Base-by-base conservation (phyloP, 2,797 vertebrate species). In the Moxostoma hubbsi region DNA sequence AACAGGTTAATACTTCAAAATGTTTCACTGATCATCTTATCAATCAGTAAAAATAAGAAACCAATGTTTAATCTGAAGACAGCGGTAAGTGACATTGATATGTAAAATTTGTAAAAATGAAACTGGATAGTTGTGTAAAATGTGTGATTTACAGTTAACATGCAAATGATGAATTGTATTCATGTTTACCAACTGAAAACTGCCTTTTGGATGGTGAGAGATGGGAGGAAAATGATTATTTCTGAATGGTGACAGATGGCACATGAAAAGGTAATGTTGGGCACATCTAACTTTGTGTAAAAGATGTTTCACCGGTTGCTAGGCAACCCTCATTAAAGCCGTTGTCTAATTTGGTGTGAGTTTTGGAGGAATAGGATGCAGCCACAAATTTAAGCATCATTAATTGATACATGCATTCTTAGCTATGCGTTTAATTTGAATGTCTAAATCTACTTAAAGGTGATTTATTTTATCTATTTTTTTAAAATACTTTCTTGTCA, bases 261-360 rank as follows among this genome's bases (percentile, higher is more conserved):
- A 88, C 82, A 92, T 90, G 89, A 92, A 92, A 89, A 89, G 88
- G 64, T 65, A 61, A 85, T 84, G 47, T 84, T 64, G 85, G 88
- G 86, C 81, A 64, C 53, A 64, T 51, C 83, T 84, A 88, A 93
- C 88, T 93, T 89, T 83, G 85, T 82, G 67, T 86, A 72, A 72
- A 81, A 86, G 85, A 89, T 87, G 87, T 91, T 92, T 92, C 88
- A 86, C 81, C 9, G 75, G 92, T 93, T 91, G 90, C 93, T 88
- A 90, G 85, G 93, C 86, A 93, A 92, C 92, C 84, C 89, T 92
- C 83, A 87, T 91, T 90, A 90, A 86, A 84, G 83, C 57, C 66
- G 77, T 81, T 70, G 55, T 58, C 71, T 87, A 80, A 89, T 81
- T 69, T 73, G 83, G 79, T 16, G 73, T 77, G 81, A 24, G 82